phyloP scores from a whole-genome alignment of 1,140 invertebrate species.

The Macrobrachium nipponense region DNA sequence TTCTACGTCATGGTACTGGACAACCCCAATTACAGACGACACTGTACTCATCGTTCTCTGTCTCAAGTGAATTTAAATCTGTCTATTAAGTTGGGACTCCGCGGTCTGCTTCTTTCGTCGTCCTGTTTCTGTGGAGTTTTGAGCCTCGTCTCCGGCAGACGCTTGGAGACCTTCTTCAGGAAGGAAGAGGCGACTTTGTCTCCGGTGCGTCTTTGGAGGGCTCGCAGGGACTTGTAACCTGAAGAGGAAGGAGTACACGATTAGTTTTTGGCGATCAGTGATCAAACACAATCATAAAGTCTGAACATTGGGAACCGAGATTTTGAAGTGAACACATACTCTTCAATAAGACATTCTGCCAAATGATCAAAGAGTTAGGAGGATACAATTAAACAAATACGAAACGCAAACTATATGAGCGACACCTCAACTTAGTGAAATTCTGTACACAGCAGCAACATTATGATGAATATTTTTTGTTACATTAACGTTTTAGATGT shows the following conservation, averaged over 20 bases:
- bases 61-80: constrained; percentile 48
- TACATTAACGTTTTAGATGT: too few species aligned
- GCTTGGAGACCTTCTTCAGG: constrained; percentile 55
- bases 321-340: neutral
- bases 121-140: constrained; percentile 24
- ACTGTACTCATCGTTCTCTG: neutral
- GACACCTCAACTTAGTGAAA: too few species aligned
- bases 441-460: neutral
- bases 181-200: constrained; percentile 50
- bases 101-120: constrained; percentile 41
- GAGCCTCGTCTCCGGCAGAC: constrained; percentile 21
- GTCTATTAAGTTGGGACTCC: constrained; percentile 45
- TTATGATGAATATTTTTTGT: too few species aligned
- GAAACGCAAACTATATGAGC: too few species aligned
- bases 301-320: neutral
- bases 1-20: too few species aligned
- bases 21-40: neutral
- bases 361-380: too few species aligned
- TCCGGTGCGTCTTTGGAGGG: constrained; percentile 42
- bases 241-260: neutral
- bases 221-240: constrained; percentile 59
- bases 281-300: neutral
- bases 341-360: too few species aligned
- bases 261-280: neutral
- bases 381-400: too few species aligned